Base-by-base conservation (phyloP, 2,797 vertebrate genomes). In the Tinamus major region DNA sequence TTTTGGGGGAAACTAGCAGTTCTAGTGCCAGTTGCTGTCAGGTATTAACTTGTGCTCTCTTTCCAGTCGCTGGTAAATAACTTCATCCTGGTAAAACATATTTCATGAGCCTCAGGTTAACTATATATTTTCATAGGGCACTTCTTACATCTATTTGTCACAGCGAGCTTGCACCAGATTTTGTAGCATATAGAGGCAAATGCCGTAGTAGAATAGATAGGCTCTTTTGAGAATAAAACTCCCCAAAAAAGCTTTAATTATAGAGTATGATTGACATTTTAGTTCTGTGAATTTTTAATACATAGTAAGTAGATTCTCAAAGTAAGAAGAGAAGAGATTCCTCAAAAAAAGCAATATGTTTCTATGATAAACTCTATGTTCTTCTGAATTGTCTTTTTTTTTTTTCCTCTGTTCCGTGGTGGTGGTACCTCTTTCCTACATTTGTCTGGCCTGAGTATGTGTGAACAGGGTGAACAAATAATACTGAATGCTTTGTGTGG, bases 221-320 rank as follows among this genome's bases (percentile, higher is more conserved):
- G 12, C 35, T 39, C n/a, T 79, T 24, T 27, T 61, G 3, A 85
- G 76, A 51, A 39, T n/a, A 78, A 70, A n/a, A 10, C 8, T 0
- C 20, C 13, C 9, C 27, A 0, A 4, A 46, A 19, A 35, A 53
- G 7, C 1, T 31, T 76, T 75, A 31, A 59, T 49, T 78, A 13
- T 31, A 24, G 13, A 48, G 18, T 85, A 3, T 3, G 53, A 35
- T 58, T 85, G 31, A 31, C 9, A 53, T 53, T 76, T 92, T 78
- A 0, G 1, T 69, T 18, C 46, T 6, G 0, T 1, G 13, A 14
- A 2, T 59, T 80, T 80, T 46, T 26, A n/a, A 1, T 74, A 6
- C 20, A 17, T 53, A 7, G 2, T 2, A 31, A 53, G 10, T 16
- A n/a, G 29, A 6, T 37, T 39, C 9, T 18, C 9, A 31, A 31